Conservation (phyloP, 2,888 invertebrate species). For the Dasysyrphus albostriatus region DNA sequence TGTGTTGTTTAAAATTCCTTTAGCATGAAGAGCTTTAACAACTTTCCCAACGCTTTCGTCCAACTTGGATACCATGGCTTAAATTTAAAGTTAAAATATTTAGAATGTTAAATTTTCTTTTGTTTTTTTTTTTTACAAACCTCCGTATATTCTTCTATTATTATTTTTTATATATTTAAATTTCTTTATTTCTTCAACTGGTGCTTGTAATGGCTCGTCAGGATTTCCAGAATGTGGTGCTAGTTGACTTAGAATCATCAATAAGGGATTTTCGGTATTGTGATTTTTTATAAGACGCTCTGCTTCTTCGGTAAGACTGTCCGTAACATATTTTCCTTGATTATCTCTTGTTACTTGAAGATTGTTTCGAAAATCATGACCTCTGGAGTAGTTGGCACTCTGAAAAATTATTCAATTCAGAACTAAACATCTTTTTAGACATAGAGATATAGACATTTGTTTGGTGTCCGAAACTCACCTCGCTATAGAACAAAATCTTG, state of each 20-base stretch:
- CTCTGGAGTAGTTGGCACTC: constrained; percentile 79
- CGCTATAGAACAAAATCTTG: too few species aligned
- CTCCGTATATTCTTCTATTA: constrained; percentile 88
- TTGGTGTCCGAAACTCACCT: too few species aligned
- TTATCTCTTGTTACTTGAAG: constrained; percentile 84
- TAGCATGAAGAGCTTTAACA: constrained; percentile 87
- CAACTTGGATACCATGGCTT: constrained; percentile 93
- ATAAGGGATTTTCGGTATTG: constrained; percentile 87
- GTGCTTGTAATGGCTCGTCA: constrained; percentile 89
- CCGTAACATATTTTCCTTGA: constrained; percentile 87
- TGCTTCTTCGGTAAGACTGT: constrained; percentile 88
- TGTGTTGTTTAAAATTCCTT: constrained; percentile 90
- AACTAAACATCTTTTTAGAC: too few species aligned
- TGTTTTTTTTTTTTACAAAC: constrained; percentile 81
- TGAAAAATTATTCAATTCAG: background rate
- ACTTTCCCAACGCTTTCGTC: constrained; percentile 93
- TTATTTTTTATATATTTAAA: constrained; percentile 88
- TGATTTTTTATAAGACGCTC: constrained; percentile 86
- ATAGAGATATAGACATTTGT: too few species aligned
- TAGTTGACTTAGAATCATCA: constrained; percentile 91
- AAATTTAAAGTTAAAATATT: constrained; percentile 77
- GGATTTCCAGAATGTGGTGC: constrained; percentile 92
- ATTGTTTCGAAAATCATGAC: constrained; percentile 85
- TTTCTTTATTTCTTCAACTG: constrained; percentile 88
- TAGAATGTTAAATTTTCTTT: background rate